A percentile compares a stretch with the other conserved stretches of the same genome.
These are phyloP conservation scores for Pollimyrus isidori DNA, from an alignment of 2,113 vertebrate species.

Conservation along the genomic window DNA sequence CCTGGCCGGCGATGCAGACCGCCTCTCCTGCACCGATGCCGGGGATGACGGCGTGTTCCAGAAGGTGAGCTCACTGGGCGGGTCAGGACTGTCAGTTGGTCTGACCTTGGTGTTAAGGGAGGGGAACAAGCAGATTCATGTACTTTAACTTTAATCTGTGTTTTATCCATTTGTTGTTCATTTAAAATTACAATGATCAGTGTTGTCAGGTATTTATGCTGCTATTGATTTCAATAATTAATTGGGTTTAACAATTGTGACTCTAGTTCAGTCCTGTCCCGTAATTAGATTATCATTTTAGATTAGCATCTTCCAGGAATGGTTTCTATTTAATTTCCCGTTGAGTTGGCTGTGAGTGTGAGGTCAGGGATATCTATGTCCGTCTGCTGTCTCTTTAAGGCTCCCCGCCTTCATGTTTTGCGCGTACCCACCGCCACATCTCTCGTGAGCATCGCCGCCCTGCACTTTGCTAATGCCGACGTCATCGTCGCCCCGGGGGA, in stretches of 20 bases:
- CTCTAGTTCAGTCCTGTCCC: background rate
- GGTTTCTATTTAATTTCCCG: background rate
- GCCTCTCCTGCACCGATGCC: slow-evolving; percentile 28
- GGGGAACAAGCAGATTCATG: background rate
- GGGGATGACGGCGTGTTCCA: slow-evolving; percentile 32
- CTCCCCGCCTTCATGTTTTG: background rate
- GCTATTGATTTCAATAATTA: background rate
- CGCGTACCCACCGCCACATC: too few species aligned
- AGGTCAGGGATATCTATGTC: background rate
- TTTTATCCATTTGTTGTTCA: background rate
- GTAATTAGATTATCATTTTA: background rate
- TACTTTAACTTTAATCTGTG: background rate
- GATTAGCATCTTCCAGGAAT: background rate
- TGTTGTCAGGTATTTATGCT: background rate
- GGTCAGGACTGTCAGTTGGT: background rate
- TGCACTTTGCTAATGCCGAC: slow-evolving; percentile 49
- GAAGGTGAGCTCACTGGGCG: slow-evolving; percentile 25
- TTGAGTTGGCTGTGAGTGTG: background rate
- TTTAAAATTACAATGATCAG: background rate
- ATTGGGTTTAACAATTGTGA: background rate
- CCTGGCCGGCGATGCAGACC: slow-evolving; percentile 34
- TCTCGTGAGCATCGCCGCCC: background rate
- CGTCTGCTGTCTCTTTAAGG: background rate
- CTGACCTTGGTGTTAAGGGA: background rate
- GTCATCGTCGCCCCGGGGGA: slow-evolving; percentile 31